Base-by-base conservation (phyloP, 1,140 invertebrate species). In the Physella acuta region DNA sequence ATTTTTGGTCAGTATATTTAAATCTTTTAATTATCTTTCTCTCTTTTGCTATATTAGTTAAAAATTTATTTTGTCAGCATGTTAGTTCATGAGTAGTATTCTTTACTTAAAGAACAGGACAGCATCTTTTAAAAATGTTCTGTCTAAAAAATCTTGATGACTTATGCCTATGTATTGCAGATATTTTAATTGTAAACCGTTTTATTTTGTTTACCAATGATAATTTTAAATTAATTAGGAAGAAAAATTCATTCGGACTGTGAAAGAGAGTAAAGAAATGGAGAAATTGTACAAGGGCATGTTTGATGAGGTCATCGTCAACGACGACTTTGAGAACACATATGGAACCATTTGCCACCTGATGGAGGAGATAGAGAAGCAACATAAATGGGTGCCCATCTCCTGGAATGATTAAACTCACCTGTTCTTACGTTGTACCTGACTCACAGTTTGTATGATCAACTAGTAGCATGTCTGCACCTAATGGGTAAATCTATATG, bases 221-320 rank as follows among this genome's bases (percentile, higher is more conserved):
- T 11, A 49, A 49, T n/a, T 67, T 30, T 74, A 62, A 74, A 60
- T 33, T 20, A 69, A 85, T 71, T 84, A 97, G 94, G 95, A 98
- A 80, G 94, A 96, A 84, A 94, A 98, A 87, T 86, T 97, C 74
- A 91, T 92, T 75, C 89, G 90, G 70, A 94, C 94, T 0, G 87
- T 98, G 39, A 95, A 98, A 83, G 95, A 99, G 78, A 97, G 94
- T 78, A 90, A 92, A n/a, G 90, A 92, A 71, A 88, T 98, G 56
- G 93, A 97, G 84, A 89, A 94, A 79, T 91, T 92, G 49, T 97
- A 96, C 84, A 93, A 95, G 77, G 95, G 95, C 80, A 95, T 97
- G 85, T 97, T 99, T 80, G 97, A 99, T 81, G 83, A 92, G 76
- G 91, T 93, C 31, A 92, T 99, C 61, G 89, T 95, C 0, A 99